phyloP scores from a whole-genome alignment of 2,888 invertebrate species.

The Temnothorax ravouxi region DNA sequence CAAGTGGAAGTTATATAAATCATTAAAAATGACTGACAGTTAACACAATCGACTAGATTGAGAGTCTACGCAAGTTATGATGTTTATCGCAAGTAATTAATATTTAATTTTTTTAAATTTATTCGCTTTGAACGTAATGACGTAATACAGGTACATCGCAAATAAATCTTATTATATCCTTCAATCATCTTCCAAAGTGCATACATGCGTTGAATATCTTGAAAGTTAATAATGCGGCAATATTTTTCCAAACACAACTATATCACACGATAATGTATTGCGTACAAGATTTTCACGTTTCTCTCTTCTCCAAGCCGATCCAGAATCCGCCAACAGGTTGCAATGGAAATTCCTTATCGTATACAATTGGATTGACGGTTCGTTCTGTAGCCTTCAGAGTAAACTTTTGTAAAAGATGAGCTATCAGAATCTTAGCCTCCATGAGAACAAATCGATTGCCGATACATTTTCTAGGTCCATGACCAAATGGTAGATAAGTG shows the following conservation, averaged over 20 bases:
- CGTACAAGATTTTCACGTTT: neutral
- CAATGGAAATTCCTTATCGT: slow-evolving; percentile 59
- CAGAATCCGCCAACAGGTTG: slow-evolving; percentile 69
- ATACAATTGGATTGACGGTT: slow-evolving; percentile 84
- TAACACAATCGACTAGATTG: neutral
- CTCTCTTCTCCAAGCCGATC: slow-evolving; percentile 68
- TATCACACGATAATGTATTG: neutral
- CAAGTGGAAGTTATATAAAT: neutral
- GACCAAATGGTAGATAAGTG: slow-evolving; percentile 76
- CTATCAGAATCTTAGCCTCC: slow-evolving; percentile 76
- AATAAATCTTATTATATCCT: neutral
- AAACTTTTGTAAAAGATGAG: slow-evolving; percentile 69
- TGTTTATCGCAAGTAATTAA: neutral
- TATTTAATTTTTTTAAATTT: neutral
- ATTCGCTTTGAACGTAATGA: neutral
- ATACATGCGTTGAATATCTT: neutral
- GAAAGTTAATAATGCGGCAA: neutral
- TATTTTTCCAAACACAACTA: neutral
- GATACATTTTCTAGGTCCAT: slow-evolving; percentile 79
- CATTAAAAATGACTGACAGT: neutral
- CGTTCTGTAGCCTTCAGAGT: slow-evolving; percentile 80
- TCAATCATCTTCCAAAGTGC: neutral
- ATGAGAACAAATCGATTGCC: slow-evolving; percentile 80
- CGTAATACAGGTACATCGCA: neutral
- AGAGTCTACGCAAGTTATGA: neutral